Base-by-base conservation (phyloP, 1,140 invertebrate species). In the Temnothorax curvispinosus region DNA sequence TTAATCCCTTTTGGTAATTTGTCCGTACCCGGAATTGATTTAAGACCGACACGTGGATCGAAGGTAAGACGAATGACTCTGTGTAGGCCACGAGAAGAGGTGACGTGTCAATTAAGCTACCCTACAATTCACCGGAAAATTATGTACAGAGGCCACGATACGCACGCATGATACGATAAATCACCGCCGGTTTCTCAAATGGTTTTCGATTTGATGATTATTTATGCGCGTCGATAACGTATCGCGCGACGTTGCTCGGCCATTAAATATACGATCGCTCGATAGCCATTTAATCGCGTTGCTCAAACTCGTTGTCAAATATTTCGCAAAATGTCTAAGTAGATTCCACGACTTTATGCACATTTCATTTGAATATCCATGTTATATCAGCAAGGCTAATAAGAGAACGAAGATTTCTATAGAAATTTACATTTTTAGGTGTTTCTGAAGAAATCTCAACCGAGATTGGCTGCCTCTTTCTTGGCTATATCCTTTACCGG, bases 1-100 rank as follows among this genome's bases (percentile, higher is more conserved):
- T 92, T 92, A 91, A 92, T 92, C 78, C 90, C 80, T 91, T 91
- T 91, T 89, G 80, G 87, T 92, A 91, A 91, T 90, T 90, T 90
- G 89, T 90, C 86, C 64, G 72, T 81, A 62, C 80, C 60, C 65
- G 86, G 86, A 90, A 90, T 90, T 90, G 89, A 90, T 92, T 91
- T 89, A 89, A 88, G 87, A 35, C 85, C 86, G 87, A 92, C 91
- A 88, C 81, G 86, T 90, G 80, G 87, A 88, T 82, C 87, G 88
- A 86, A 86, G 90, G 81, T 41, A 92, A 92, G 91, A 92, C 90
- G 87, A 90, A 92, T 90, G 84, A 69, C 69, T 87, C 11, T 11
- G 44, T 54, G 69, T 75, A 69, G 35, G 18, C 35, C 41, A 84
- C 62, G 56, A 64, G 88, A 90, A 90, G 89, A 90, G 72, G 87